Evolutionary conservation across 2,888 invertebrate genomes (phyloP), one percentile per base, ranked within the genome.

Genomic region (Lissonota sp.): DNA sequence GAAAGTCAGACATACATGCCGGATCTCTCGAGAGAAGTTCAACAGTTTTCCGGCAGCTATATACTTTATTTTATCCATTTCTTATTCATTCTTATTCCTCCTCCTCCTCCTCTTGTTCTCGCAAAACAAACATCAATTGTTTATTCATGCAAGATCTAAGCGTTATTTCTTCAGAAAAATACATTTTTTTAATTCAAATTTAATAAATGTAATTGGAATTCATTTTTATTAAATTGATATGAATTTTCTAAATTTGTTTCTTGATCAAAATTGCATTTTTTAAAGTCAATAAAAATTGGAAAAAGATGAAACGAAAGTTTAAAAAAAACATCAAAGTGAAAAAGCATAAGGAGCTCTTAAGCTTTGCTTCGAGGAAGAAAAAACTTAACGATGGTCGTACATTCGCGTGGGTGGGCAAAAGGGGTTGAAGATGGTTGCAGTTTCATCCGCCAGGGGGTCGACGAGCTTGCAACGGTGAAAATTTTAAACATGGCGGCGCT

Each of bases 401-500:
- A 76, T 71, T 8, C 8, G 53, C 69, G 26, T 70, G 51, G 58
- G 58, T 16, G 72, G 39, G 77, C 26, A 26, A 26, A 26, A 26
- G 37, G 73, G 14, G 26, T 64, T 51, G 46, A 73, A 55, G 44
- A 72, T 82, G 82, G 87, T 88, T 86, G 84, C 82, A 82, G 84
- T 83, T 84, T 75, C 82, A 82, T 85, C 87, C 86, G 76, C 80
- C 77, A 83, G 85, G 81, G 74, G 85, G 83, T 44, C 46, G 60
- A 84, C 84, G 75, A 82, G 84, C 83, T 83, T 83, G 86, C 8
- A 75, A 74, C 58, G 75, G 71, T 69, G 88, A 88, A 88, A 90
- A 92, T 91, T 92, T 92, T 88, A 92, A 92, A 92, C 91, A 92
- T 92, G 92, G 92, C 92, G 92, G 91, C 85, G 83, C 85, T 82